These are phyloP conservation scores for Strigops habroptila DNA, from an alignment of 2,113 vertebrate genomes.

Conservation along the genomic window DNA sequence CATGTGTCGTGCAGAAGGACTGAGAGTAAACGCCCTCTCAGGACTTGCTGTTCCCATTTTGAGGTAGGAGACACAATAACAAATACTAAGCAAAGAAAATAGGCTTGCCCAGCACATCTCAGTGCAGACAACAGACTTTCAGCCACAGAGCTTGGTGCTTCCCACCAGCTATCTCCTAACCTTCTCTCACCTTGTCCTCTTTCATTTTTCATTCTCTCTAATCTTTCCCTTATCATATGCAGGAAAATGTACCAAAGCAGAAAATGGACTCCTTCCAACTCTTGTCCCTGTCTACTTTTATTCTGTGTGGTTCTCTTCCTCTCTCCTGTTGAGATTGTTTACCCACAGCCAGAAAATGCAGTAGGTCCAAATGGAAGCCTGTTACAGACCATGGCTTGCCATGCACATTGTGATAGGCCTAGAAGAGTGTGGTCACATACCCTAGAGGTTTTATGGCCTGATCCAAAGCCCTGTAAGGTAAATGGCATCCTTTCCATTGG, in stretches of 20 bases:
- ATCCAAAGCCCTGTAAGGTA: slow-evolving; percentile 13
- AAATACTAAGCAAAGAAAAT: neutral
- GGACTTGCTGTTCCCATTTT: neutral
- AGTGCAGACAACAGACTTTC: neutral
- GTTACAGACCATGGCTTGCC: neutral
- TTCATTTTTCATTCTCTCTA: neutral
- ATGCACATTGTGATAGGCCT: neutral
- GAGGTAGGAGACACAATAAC: neutral
- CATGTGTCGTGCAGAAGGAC: rapidly evolving
- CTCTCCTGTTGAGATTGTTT: neutral
- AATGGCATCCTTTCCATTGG: slow-evolving; percentile 19
- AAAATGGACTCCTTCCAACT: neutral
- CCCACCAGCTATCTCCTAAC: neutral
- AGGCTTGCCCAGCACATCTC: neutral
- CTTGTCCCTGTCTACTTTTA: neutral
- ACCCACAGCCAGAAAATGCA: neutral
- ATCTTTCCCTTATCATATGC: neutral
- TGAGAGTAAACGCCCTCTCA: neutral
- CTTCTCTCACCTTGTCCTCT: neutral
- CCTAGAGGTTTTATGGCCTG: neutral
- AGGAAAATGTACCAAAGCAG: neutral
- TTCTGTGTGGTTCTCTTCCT: neutral
- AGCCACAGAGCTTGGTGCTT: neutral
- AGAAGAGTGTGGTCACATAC: neutral
- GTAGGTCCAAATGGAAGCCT: neutral